phyloP scores from a whole-genome alignment of 2,888 invertebrate genomes.

The Eupithecia abbreviata region DNA sequence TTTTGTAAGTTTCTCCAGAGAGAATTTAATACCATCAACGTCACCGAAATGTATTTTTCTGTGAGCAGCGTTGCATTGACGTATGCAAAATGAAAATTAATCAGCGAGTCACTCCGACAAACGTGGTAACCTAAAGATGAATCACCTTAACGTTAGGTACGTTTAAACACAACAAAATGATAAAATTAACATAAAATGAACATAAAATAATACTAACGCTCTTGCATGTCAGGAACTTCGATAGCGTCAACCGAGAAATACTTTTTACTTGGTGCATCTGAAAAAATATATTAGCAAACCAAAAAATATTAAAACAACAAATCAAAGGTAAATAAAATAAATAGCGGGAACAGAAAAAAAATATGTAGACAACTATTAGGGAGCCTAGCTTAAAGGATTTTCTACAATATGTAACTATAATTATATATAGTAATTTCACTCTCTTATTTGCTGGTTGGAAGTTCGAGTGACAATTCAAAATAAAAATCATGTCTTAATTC shows the following conservation, averaged over 20 bases:
- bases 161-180: not conserved
- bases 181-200: conserved; percentile 40
- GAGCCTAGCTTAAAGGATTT: too few relatives aligned
- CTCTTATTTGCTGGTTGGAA: too few relatives aligned
- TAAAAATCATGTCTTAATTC: too few relatives aligned
- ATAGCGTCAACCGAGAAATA: conserved; percentile 73
- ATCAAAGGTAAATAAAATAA: not conserved
- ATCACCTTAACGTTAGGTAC: not conserved
- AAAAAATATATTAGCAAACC: conserved; percentile 55
- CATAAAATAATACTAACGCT: conserved; percentile 73
- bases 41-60: not conserved
- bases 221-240: conserved; percentile 78
- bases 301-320: conserved; percentile 41
- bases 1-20: too few relatives aligned
- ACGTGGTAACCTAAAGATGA: not conserved
- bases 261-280: conserved; percentile 72
- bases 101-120: not conserved
- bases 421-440: too few relatives aligned
- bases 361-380: too few relatives aligned
- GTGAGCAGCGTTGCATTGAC: not conserved
- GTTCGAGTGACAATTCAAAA: too few relatives aligned
- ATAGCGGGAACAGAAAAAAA: not conserved
- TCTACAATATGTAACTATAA: too few relatives aligned
- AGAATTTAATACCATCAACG: not conserved
- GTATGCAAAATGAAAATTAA: not conserved